Evolutionary conservation across 2,113 vertebrate species (phyloP).

Genomic region (Trematomus loennbergii): DNA sequence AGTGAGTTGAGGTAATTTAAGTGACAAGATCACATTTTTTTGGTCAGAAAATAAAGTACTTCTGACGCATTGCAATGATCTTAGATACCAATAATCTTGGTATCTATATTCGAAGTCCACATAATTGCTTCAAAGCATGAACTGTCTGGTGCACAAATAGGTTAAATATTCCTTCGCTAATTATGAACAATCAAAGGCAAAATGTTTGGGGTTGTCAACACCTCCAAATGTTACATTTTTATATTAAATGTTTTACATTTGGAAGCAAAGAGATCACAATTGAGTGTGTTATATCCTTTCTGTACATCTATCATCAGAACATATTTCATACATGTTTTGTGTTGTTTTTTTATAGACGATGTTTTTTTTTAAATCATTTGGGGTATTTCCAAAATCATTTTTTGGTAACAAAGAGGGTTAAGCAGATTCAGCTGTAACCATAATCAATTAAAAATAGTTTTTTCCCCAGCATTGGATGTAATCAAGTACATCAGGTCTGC

Average conservation of each 20-base stretch:
- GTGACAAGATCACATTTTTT: background rate
- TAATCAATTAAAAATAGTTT: background rate
- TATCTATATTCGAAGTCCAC: background rate
- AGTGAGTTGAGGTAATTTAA: background rate
- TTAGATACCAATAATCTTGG: background rate
- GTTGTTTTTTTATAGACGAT: background rate
- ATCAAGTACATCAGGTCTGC: background rate
- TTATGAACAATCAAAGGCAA: background rate
- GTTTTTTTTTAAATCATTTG: background rate
- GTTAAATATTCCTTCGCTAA: too few relatives aligned
- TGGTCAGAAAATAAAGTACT: background rate
- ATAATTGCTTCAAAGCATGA: background rate
- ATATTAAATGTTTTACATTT: slow-evolving; percentile 11
- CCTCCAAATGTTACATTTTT: background rate
- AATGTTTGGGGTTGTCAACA: background rate
- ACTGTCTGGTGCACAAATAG: background rate
- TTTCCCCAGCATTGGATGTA: background rate
- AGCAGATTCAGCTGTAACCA: background rate
- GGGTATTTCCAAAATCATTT: background rate
- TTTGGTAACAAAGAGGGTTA: background rate
- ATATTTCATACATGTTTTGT: too few relatives aligned
- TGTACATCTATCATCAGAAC: slow-evolving; percentile 25
- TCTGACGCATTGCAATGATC: background rate
- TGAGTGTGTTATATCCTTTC: slow-evolving; percentile 52
- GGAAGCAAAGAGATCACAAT: slow-evolving; percentile 5